Conservation (phyloP, 2,888 invertebrate genomes). For the Apoderus coryli region DNA sequence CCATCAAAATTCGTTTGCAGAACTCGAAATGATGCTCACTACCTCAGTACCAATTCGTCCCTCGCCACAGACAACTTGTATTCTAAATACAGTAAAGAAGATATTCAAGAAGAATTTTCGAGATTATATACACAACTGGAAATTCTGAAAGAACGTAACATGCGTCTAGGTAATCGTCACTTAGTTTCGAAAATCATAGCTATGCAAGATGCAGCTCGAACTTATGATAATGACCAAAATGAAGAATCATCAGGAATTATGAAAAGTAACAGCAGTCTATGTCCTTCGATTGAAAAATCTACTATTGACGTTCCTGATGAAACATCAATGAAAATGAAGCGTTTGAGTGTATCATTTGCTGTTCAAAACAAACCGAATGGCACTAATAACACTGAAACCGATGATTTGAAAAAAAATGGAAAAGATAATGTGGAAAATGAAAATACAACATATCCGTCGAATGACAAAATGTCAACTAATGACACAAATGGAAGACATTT, state of each 20-base stretch:
- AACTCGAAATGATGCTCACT: constrained; percentile 44
- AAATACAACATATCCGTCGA: constrained; percentile 17
- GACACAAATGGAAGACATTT: constrained; percentile 29
- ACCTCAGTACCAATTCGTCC: constrained; percentile 47
- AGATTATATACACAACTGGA: constrained; percentile 68
- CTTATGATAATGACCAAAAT: constrained; percentile 34
- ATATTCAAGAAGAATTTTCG: constrained; percentile 61
- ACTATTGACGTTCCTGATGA: constrained; percentile 15
- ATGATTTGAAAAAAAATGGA: constrained; percentile 8
- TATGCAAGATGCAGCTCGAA: constrained; percentile 66
- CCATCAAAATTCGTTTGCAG: constrained; percentile 57
- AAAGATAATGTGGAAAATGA: constrained; percentile 7
- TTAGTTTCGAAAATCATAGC: constrained; percentile 61
- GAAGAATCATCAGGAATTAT: constrained; percentile 11
- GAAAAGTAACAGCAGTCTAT: constrained; percentile 21
- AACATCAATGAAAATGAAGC: constrained; percentile 24
- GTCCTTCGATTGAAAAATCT: constrained; percentile 12
- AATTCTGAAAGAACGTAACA: constrained; percentile 61
- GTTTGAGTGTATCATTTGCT: constrained; percentile 36
- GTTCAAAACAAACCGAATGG: constrained; percentile 24
- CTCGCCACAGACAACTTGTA: constrained; percentile 32
- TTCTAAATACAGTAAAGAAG: constrained; percentile 36
- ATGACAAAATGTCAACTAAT: constrained; percentile 17
- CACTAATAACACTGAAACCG: constrained; percentile 8
- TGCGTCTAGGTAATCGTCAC: constrained; percentile 58